Conservation (phyloP, 2,888 invertebrate species). For the Scaptomyza polygonia region DNA sequence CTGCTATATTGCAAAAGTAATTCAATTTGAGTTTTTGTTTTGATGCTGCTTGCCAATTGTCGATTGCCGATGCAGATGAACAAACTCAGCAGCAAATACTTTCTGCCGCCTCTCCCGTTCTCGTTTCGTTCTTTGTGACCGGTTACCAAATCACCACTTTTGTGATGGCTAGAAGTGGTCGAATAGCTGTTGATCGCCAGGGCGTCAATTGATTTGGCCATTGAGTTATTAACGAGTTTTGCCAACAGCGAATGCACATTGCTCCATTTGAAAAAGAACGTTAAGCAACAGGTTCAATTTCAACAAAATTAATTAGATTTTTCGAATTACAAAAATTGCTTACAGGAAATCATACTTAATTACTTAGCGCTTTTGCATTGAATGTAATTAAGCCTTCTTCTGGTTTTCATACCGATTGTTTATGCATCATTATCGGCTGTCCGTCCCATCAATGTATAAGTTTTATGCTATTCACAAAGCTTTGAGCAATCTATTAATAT, state of each 20-base stretch:
- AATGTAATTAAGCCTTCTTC: no score
- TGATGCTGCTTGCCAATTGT: constrained; percentile 31
- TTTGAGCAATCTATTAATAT: neutral
- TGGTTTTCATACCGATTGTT: no score
- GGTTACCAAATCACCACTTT: neutral
- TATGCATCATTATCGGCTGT: no score
- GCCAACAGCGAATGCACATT: constrained; percentile 1
- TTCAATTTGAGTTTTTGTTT: constrained; percentile 71
- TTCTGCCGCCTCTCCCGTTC: no score
- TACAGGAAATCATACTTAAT: no score
- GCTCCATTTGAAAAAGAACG: no score
- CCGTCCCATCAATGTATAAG: no score
- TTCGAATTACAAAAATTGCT: no score
- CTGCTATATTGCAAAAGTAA: constrained; percentile 65
- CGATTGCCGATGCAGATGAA: constrained; percentile 16
- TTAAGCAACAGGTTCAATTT: neutral
- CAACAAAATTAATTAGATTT: neutral
- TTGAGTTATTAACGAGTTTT: constrained; percentile 51
- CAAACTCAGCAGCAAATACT: no score
- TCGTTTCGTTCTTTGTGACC: no score
- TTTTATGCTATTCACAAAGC: no score
- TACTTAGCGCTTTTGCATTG: no score
- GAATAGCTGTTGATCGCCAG: constrained; percentile 4
- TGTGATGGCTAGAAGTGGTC: neutral
- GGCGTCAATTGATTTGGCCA: constrained; percentile 61